A percentile compares a stretch with the other conserved stretches of the same genome.
phyloP scores from a whole-genome alignment of 2,888 invertebrate species.

The Synanthedon formicaeformis region DNA sequence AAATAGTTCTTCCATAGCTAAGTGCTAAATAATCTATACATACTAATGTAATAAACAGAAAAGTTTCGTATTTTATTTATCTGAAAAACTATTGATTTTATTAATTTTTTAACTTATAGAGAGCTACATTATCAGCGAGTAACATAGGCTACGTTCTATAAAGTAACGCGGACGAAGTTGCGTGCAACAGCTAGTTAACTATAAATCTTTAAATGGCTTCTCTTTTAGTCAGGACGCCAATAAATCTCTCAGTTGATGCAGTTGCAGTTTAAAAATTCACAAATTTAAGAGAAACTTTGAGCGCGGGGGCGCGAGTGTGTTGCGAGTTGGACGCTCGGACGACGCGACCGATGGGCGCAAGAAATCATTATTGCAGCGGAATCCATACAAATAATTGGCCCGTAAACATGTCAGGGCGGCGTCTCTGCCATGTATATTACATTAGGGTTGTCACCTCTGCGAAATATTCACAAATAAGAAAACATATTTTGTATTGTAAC shows the following conservation, averaged over 20 bases:
- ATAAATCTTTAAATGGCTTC: not conserved
- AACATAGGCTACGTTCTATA: no score
- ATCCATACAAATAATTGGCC: conserved; percentile 72
- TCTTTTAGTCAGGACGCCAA: conserved; percentile 13
- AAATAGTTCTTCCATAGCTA: no score
- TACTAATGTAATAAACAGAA: no score
- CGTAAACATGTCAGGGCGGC: conserved; percentile 71
- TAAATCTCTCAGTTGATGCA: conserved; percentile 37
- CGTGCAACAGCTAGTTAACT: not conserved
- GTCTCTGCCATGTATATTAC: conserved; percentile 66
- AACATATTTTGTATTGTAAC: not conserved
- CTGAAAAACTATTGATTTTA: no score
- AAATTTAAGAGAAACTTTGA: conserved; percentile 39
- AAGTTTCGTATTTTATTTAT: no score
- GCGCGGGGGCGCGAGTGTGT: conserved; percentile 27
- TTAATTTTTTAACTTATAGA: no score
- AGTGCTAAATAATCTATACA: no score
- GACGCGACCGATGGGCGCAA: conserved; percentile 33
- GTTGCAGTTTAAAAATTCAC: conserved; percentile 47
- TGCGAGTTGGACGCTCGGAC: conserved; percentile 28
- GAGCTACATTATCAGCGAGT: no score
- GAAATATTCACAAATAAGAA: not conserved
- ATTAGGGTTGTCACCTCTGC: conserved; percentile 35
- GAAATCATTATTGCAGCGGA: conserved; percentile 68
- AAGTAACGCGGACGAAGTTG: no score